Base-by-base conservation (phyloP, 2,888 invertebrate species). In the Lasioglossum oenotherae region DNA sequence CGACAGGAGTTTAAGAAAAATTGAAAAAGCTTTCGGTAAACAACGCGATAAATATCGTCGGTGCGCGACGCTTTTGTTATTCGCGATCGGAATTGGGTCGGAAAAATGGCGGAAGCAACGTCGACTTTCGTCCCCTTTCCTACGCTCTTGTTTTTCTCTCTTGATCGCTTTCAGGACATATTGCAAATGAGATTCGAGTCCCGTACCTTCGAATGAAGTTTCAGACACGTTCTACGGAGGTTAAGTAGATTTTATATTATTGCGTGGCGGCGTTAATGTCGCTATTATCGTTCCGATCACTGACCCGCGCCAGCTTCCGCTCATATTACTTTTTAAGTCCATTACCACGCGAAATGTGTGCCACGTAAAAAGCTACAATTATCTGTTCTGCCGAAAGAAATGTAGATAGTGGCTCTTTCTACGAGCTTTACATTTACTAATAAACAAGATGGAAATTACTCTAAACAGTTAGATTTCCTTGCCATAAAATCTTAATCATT, bases 21-120 rank as follows among this genome's bases (percentile, higher is more conserved):
- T 83, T 75, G 81, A 31, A 74, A 69, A 78, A 46, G 38, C 14
- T 78, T 67, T 27, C 41, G 41, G 82, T 76, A 80, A 88, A 78
- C 86, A 84, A 71, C 69, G 74, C 79, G 84, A 85, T 85, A 85
- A 85, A 85, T 85, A 85, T 85, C 84, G 67, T 3, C 4, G 38
- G 38, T 3, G n/a, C 19, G 14, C 60, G 27, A 4, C 27, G 38
- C 38, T 64, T 72, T 84, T 84, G 84, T 84, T 84, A 78, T 78
- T 84, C 75, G 44, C 14, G 27, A 19, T 49, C 16, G 57, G 67
- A 84, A 84, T 75, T 84, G 72, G 84, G 84, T 78, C 78, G 57
- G 27, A 74, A 46, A 49, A n/a, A 49, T 27, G 44, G 27, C 44
- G 60, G 41, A 73, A 67, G 44, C 49, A 82, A 49, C 38, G 46